These are phyloP conservation scores for Frankliniella intonsa DNA, from an alignment of 2,888 invertebrate genomes.

Conservation along the genomic window DNA sequence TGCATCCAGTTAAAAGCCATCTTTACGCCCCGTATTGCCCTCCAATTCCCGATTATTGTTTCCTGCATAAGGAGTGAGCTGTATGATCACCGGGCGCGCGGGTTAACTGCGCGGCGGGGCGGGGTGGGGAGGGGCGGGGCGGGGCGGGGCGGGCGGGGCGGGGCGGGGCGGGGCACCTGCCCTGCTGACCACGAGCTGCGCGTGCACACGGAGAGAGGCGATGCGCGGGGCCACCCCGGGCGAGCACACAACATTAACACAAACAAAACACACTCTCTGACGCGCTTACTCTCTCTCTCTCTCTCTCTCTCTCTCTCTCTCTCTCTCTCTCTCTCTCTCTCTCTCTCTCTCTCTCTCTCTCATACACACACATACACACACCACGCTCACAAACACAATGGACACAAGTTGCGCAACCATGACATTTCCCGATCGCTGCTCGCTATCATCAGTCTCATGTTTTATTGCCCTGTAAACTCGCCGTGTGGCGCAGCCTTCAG, in stretches of 20 bases:
- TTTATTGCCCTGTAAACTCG: conserved; percentile 5
- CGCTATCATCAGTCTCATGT: neutral
- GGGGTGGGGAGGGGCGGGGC: too few relatives aligned
- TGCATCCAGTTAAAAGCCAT: neutral
- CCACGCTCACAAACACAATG: too few relatives aligned
- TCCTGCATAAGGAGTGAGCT: neutral
- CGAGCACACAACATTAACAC: too few relatives aligned
- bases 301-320: too few relatives aligned
- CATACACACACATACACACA: too few relatives aligned
- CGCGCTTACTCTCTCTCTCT: too few relatives aligned
- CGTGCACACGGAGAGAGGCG: neutral
- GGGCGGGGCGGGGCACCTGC: neutral
- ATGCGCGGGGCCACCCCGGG: too few relatives aligned
- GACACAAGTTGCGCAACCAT: neutral
- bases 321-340: too few relatives aligned
- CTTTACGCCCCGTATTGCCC: neutral
- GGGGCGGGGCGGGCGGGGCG: neutral
- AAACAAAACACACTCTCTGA: too few relatives aligned
- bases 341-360: too few relatives aligned
- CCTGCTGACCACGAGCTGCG: neutral
- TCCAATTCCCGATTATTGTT: neutral
- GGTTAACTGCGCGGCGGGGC: too few relatives aligned
- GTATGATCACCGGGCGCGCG: too few relatives aligned
- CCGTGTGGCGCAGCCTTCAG: neutral
- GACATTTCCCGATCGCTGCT: conserved; percentile 8